Conservation (phyloP, 2,113 vertebrate genomes). For the Hypomesus transpacificus region DNA sequence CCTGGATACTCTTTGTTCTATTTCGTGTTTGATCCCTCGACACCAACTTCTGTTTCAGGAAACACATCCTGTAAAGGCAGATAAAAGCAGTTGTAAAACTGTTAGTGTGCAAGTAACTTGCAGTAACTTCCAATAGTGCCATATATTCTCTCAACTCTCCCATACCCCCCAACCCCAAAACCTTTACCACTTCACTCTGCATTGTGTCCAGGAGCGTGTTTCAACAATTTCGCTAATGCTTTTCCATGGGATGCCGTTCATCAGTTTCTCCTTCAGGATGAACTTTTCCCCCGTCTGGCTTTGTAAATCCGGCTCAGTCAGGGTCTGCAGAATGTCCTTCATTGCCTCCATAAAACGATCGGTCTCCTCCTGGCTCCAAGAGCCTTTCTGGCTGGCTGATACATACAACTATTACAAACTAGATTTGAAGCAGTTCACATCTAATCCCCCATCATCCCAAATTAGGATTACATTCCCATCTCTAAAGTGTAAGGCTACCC, state of each 20-base stretch:
- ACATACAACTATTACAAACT: background rate
- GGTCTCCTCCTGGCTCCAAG: background rate
- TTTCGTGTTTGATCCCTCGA: background rate
- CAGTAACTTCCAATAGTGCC: background rate
- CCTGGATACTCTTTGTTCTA: background rate
- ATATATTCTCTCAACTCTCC: background rate
- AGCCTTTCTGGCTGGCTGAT: background rate
- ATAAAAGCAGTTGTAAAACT: background rate
- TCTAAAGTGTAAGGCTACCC: slow-evolving; percentile 1
- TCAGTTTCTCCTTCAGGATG: background rate
- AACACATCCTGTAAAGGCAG: background rate
- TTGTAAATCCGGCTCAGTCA: background rate
- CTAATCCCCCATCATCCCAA: too few species aligned
- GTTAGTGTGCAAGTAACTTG: background rate
- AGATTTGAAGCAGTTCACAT: too few species aligned
- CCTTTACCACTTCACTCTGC: background rate
- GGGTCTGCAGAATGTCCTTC: background rate
- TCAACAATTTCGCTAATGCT: background rate
- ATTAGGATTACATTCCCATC: background rate
- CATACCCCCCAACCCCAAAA: background rate
- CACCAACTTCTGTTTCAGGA: slow-evolving; percentile 42
- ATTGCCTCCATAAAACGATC: background rate
- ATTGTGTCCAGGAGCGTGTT: background rate
- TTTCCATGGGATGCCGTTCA: background rate
- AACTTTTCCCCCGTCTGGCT: background rate